Conservation (phyloP, 2,113 vertebrate genomes). For the Poecilia latipinna region DNA sequence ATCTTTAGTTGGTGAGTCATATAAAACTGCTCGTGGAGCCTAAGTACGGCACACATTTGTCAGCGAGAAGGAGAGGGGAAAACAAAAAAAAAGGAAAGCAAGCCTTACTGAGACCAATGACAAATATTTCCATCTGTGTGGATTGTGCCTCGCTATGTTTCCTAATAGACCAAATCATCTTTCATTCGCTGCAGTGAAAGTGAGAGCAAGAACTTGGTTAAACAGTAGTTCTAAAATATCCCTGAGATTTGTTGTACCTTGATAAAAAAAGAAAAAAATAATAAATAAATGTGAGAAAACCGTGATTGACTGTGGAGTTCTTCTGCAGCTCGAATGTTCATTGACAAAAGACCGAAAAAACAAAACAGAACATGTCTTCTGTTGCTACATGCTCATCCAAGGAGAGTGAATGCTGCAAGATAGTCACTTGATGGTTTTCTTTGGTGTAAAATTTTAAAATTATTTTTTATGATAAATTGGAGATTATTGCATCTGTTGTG, state of each 20-base stretch:
- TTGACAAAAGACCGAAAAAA: too few relatives aligned
- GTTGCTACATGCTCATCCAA: too few relatives aligned
- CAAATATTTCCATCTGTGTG: slow-evolving; percentile 58
- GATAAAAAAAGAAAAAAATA: not conserved
- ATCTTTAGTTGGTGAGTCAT: slow-evolving; percentile 62
- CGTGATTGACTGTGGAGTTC: not conserved
- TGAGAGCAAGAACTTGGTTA: slow-evolving; percentile 32
- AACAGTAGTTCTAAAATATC: slow-evolving; percentile 52
- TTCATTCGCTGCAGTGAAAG: slow-evolving; percentile 36
- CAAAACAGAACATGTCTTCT: too few relatives aligned
- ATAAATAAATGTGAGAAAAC: slow-evolving; percentile 31
- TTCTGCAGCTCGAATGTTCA: too few relatives aligned
- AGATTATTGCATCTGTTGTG: too few relatives aligned
- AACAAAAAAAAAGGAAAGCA: slow-evolving; percentile 11
- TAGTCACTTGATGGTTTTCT: too few relatives aligned
- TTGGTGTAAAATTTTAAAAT: too few relatives aligned
- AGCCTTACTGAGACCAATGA: slow-evolving; percentile 37
- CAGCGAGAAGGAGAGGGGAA: slow-evolving; percentile 33
- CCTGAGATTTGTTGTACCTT: slow-evolving; percentile 15
- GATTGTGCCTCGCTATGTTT: slow-evolving; percentile 40
- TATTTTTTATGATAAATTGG: too few relatives aligned
- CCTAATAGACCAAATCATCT: slow-evolving; percentile 1
- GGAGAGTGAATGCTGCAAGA: too few relatives aligned
- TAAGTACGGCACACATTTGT: slow-evolving; percentile 46
- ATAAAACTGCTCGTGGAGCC: slow-evolving; percentile 40